phyloP scores from a whole-genome alignment of 2,113 vertebrate species.

The Prionailurus viverrinus region DNA sequence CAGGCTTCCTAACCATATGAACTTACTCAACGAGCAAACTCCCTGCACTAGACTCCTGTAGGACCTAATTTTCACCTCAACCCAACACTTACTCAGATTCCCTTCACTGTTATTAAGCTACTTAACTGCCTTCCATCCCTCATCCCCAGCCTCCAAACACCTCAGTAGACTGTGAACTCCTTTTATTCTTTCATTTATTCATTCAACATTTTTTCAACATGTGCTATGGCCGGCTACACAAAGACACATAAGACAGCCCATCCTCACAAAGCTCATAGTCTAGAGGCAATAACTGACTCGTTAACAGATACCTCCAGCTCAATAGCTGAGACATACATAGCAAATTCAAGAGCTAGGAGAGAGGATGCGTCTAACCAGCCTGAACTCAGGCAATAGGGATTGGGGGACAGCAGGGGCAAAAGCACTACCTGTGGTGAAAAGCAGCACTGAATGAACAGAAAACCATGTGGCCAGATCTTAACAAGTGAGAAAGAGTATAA shows the following conservation, averaged over 20 bases:
- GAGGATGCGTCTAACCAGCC: not conserved
- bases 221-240: not conserved
- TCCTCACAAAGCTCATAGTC: not conserved
- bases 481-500: too few species aligned
- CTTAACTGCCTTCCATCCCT: not conserved
- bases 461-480: not conserved
- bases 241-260: not conserved
- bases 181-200: not conserved
- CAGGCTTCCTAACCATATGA: conserved; percentile 48
- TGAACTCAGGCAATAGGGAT: not conserved
- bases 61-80: conserved; percentile 41
- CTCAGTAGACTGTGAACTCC: not conserved
- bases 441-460: not conserved
- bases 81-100: not conserved
- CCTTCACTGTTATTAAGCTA: not conserved
- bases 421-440: not conserved
- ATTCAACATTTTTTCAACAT: not conserved
- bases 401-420: not conserved
- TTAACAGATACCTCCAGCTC: not conserved
- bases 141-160: not conserved
- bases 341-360: not conserved
- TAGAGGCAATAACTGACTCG: not conserved
- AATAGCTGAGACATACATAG: not conserved
- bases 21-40: not conserved
- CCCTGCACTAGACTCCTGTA: not conserved